Percentiles rank a stretch among this genome's conserved stretches.
These are phyloP conservation scores for Neodiprion fabricii DNA, from an alignment of 1,140 invertebrate genomes.

Conservation along the genomic window DNA sequence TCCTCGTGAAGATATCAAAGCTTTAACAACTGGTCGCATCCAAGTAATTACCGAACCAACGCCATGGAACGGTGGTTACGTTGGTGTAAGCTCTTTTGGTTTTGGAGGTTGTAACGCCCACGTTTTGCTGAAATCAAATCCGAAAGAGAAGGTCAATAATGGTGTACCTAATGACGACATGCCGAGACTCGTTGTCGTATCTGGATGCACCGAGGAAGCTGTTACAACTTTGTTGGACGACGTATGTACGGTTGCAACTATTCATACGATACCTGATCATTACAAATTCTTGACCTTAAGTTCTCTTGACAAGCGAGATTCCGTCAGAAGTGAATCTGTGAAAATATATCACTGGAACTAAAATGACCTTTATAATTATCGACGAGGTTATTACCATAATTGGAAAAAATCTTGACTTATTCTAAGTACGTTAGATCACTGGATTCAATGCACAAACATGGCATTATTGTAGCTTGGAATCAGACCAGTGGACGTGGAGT, in stretches of 20 bases:
- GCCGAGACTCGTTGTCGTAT: conserved; percentile 60
- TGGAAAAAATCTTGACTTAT: too few relatives aligned
- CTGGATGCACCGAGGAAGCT: conserved; percentile 67
- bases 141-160: conserved; percentile 40
- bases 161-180: conserved; percentile 35
- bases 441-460: background rate
- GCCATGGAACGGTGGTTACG: conserved; percentile 64
- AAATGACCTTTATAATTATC: too few relatives aligned
- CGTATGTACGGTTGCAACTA: conserved; percentile 24
- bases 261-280: too few relatives aligned
- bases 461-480: conserved; percentile 36
- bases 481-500: conserved; percentile 55
- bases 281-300: too few relatives aligned
- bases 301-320: too few relatives aligned
- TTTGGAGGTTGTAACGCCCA: conserved; percentile 75
- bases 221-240: conserved; percentile 56
- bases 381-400: too few relatives aligned
- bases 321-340: too few relatives aligned
- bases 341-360: too few relatives aligned
- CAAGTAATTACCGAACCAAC: conserved; percentile 66
- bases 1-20: conserved; percentile 70
- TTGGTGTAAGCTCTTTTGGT: conserved; percentile 76
- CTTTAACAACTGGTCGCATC: conserved; percentile 66
- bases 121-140: conserved; percentile 62
- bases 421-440: too few relatives aligned